Conservation (phyloP, 2,797 vertebrate species). For the Florisuga fusca region DNA sequence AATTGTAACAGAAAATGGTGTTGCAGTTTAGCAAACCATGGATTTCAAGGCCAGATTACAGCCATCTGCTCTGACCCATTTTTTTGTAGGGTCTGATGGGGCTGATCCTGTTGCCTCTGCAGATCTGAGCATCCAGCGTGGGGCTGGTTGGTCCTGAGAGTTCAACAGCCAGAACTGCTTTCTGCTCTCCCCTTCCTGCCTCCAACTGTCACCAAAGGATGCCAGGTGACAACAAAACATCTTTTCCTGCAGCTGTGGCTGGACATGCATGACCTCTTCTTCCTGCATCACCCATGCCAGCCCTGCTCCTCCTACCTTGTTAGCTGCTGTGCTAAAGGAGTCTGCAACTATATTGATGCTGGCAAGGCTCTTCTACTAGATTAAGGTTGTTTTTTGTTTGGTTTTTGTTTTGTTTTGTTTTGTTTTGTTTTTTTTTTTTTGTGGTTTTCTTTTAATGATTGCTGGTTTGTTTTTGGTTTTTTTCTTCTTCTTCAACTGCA, state of each 20-base stretch:
- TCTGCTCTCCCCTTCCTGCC: neutral
- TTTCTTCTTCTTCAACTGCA: neutral
- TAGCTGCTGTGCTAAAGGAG: neutral
- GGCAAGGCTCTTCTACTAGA: neutral
- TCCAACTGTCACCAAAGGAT: neutral
- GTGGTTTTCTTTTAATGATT: no score
- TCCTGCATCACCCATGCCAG: neutral
- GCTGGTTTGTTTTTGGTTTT: neutral
- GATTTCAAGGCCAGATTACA: neutral
- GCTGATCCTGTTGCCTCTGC: neutral
- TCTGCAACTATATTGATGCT: neutral
- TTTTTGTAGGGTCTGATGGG: neutral
- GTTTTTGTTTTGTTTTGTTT: no score
- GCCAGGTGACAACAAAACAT: neutral
- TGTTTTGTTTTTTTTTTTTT: neutral
- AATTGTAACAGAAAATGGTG: neutral
- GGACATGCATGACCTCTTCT: accelerated
- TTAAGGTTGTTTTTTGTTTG: accelerated
- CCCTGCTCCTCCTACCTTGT: neutral
- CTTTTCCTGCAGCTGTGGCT: neutral
- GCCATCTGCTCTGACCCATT: neutral
- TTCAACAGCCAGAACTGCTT: neutral
- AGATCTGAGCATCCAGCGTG: neutral
- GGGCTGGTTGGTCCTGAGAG: neutral
- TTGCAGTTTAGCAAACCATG: neutral